These are phyloP conservation scores for Archocentrus centrarchus DNA, from an alignment of 2,113 vertebrate genomes.

Conservation along the genomic window DNA sequence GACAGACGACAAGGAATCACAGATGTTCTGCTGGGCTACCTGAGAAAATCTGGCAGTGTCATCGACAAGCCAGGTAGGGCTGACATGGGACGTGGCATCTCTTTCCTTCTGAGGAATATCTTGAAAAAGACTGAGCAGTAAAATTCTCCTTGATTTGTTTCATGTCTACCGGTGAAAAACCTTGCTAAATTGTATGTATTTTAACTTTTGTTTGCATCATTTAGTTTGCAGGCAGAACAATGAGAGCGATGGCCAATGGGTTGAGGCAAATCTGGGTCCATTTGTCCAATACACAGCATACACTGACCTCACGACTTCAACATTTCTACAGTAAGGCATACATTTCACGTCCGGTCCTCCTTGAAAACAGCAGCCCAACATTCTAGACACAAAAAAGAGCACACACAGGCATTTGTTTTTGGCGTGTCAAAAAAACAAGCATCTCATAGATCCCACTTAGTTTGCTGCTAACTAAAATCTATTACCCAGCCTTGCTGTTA, in stretches of 20 bases:
- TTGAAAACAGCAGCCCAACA: too few species aligned
- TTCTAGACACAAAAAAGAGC: too few species aligned
- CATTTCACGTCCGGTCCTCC: too few species aligned
- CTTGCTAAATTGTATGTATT: background rate
- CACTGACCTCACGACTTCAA: conserved; percentile 30
- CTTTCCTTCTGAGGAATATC: background rate
- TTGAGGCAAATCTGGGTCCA: conserved; percentile 38
- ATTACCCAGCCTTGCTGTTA: too few species aligned
- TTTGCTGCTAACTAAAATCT: too few species aligned
- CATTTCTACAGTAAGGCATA: conserved; percentile 8
- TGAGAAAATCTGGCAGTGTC: background rate
- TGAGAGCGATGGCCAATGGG: conserved; percentile 8
- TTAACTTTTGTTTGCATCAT: background rate
- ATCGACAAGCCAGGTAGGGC: conserved; percentile 20
- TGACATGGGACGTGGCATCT: background rate
- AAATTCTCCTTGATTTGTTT: too few species aligned
- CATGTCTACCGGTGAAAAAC: background rate
- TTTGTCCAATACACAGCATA: conserved; percentile 3
- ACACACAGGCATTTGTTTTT: too few species aligned
- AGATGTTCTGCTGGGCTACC: conserved; percentile 17
- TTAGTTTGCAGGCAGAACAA: conserved; percentile 21
- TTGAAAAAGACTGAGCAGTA: background rate
- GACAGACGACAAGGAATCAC: background rate
- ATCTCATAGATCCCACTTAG: too few species aligned
- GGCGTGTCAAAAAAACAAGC: too few species aligned